Conservation (phyloP, 2,797 vertebrate species). For the Syngnathus acus region DNA sequence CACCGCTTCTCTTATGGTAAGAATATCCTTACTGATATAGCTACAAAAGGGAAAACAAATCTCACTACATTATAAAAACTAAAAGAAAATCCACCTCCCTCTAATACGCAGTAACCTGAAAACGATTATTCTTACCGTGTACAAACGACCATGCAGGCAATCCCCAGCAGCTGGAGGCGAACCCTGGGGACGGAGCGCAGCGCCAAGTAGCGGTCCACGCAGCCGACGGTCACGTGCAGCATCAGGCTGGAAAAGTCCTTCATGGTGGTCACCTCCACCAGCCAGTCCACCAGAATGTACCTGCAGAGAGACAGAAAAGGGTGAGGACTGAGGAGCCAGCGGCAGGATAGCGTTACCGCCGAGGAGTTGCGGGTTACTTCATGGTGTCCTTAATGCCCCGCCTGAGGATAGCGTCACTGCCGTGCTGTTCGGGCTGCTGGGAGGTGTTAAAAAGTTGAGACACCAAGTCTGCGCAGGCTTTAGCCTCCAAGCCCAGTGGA, state of each 20-base stretch:
- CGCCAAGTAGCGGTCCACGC: constrained; percentile 88
- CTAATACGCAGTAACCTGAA: neutral
- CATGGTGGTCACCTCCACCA: constrained; percentile 97
- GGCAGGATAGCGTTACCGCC: no score
- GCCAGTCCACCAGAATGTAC: constrained; percentile 96
- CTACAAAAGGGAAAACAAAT: constrained; percentile 32
- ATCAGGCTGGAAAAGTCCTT: constrained; percentile 93
- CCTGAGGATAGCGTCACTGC: constrained; percentile 69
- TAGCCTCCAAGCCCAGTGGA: constrained; percentile 78
- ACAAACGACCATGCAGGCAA: constrained; percentile 97
- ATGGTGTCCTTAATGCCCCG: constrained; percentile 92
- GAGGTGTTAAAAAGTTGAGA: constrained; percentile 80
- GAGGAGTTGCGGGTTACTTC: constrained; percentile 71
- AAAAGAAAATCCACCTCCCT: no score
- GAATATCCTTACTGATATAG: constrained; percentile 91
- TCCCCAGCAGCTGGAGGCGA: constrained; percentile 88
- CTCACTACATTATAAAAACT: neutral
- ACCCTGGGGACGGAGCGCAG: constrained; percentile 80
- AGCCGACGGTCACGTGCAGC: constrained; percentile 87
- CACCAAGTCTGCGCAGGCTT: constrained; percentile 72
- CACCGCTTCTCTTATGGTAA: constrained; percentile 94
- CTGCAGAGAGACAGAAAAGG: constrained; percentile 49
- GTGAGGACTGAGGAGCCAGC: neutral
- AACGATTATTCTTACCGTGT: constrained; percentile 76
- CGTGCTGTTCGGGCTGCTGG: constrained; percentile 61